phyloP scores from a whole-genome alignment of 2,888 invertebrate genomes.

The Cerceris ruficornis region DNA sequence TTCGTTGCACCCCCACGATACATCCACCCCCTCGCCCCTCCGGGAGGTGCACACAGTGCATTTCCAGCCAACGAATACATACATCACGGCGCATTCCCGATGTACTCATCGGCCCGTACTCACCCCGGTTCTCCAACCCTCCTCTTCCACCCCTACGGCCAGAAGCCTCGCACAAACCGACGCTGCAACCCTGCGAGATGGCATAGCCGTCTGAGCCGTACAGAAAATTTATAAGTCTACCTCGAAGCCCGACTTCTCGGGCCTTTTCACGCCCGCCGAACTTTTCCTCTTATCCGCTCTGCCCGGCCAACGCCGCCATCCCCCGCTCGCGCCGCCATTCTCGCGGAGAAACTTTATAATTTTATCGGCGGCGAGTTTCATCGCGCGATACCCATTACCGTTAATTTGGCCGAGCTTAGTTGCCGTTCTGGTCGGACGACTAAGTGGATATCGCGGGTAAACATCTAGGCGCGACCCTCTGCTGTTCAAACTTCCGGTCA shows the following conservation, averaged over 20 bases:
- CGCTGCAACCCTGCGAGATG: slow-evolving; percentile 35
- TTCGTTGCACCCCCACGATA: slow-evolving; percentile 37
- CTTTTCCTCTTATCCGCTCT: slow-evolving; percentile 53
- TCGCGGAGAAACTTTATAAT: slow-evolving; percentile 70
- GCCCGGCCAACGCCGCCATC: not conserved
- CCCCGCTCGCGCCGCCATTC: slow-evolving; percentile 12
- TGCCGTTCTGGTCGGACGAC: slow-evolving; percentile 18
- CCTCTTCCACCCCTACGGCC: slow-evolving; percentile 5
- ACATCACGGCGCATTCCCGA: slow-evolving; percentile 55
- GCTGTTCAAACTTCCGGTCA: slow-evolving; percentile 9
- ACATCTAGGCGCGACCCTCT: slow-evolving; percentile 38
- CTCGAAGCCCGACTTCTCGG: slow-evolving; percentile 56
- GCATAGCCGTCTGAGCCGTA: slow-evolving; percentile 35
- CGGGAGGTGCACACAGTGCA: slow-evolving; percentile 23
- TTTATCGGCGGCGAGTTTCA: slow-evolving; percentile 69
- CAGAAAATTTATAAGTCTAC: slow-evolving; percentile 71
- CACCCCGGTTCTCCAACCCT: not conserved
- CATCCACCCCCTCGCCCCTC: slow-evolving; percentile 26
- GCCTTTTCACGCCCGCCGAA: slow-evolving; percentile 59
- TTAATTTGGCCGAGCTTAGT: slow-evolving; percentile 67
- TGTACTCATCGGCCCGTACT: slow-evolving; percentile 57
- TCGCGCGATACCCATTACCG: slow-evolving; percentile 69
- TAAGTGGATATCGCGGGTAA: slow-evolving; percentile 49
- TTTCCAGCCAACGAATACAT: slow-evolving; percentile 51
- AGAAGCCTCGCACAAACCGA: slow-evolving; percentile 1